Base-by-base conservation (phyloP, 2,888 invertebrate species). In the Drosophila mettleri region DNA sequence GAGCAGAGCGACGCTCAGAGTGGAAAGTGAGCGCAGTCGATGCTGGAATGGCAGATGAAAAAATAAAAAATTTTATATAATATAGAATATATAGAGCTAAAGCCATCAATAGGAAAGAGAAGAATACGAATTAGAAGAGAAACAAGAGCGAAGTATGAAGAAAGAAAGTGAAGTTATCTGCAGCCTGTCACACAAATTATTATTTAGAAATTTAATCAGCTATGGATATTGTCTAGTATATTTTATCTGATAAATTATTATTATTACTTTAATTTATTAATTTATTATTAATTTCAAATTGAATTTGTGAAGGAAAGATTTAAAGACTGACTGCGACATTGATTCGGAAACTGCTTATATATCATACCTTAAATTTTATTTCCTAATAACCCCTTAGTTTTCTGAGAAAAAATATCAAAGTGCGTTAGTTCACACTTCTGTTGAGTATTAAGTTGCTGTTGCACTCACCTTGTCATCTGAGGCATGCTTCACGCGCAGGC, bases 11-110 rank as follows among this genome's bases (percentile, higher is more conserved):
- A 96, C 95, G 20, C 94, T 93, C 6, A 94, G 93, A 48, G 96
- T 94, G 74, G 94, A 93, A 72, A 96, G 93, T 79, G 96, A 96
- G 58, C 95, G 94, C 92, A 94, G 93, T 58, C 96, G 95, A 90
- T 94, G 94, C 95, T 96, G 53, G 3, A 34, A 34, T 22, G 9
- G 10, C 8, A 18, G 18, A 12, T 5, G 2, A 3, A 18, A 27
- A 36, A 4, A 3, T 12, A 10, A 7, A 22, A 12, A 12, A 10
- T 20, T 22, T 41, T 41, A 36, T 16, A 36, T 6, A 7, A 36
- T 36, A n/a, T 20, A 14, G 1, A 1, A 29, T 20, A 29, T 7
- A 20, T 20, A 31, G 31, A 5, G 3, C 20, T 6, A 48, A 31
- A 6, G 12, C 5, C 0, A 39, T 20, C 8, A 12, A n/a, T n/a